phyloP scores from a whole-genome alignment of 2,888 invertebrate species.

The Ormyrus labotus region DNA sequence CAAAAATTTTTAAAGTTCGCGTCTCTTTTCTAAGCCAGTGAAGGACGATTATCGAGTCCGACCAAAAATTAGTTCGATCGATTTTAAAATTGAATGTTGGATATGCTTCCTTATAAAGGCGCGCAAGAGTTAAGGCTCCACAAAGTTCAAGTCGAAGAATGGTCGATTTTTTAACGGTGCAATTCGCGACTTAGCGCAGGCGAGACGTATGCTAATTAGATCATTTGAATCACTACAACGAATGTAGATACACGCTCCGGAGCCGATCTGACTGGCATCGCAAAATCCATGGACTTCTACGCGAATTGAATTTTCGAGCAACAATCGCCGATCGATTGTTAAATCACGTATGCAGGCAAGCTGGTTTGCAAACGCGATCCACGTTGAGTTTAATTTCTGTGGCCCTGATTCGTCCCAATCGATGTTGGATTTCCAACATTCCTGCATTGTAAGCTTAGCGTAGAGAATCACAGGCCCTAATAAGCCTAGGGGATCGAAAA shows the following conservation, averaged over 20 bases:
- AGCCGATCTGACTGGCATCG: too few species aligned
- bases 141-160: conserved; percentile 56
- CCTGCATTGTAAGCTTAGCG: too few species aligned
- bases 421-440: not conserved
- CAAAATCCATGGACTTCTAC: not conserved
- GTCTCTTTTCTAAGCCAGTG: not conserved
- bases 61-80: conserved; percentile 53
- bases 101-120: conserved; percentile 48
- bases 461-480: too few species aligned
- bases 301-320: too few species aligned
- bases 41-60: conserved; percentile 49
- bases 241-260: too few species aligned
- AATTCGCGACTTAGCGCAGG: conserved; percentile 62
- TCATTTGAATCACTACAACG: too few species aligned
- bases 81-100: conserved; percentile 25
- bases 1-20: not conserved
- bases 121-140: conserved; percentile 57
- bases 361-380: not conserved
- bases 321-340: not conserved
- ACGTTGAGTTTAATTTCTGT: not conserved
- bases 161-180: conserved; percentile 60
- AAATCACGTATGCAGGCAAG: not conserved
- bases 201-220: too few species aligned
- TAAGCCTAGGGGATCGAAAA: too few species aligned
- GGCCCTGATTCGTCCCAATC: not conserved